Evolutionary conservation across 2,888 invertebrate species (phyloP), one percentile per base, ranked within the genome.

Genomic region (Microplitis manilae): DNA sequence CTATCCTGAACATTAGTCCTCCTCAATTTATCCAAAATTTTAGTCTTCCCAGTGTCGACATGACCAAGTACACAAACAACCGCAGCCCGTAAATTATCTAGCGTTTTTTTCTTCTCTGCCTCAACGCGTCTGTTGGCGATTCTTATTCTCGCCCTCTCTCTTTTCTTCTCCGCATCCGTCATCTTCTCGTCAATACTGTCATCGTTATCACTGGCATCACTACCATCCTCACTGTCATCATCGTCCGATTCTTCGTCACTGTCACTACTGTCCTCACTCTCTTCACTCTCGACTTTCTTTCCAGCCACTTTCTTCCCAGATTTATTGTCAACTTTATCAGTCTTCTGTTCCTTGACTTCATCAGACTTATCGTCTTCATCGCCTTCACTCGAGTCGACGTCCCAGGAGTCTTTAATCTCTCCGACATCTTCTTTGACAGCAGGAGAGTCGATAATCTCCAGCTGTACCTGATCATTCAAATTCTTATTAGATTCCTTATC

Each of bases 21-120:
- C 30, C 97, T 92, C 73, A 97, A 91, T 90, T 99, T 99, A 89
- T 99, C 99, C 75, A 99, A 91, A 87, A 99, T 98, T 91, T 99
- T 99, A 0, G 99, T 99, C 92, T 99, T 99, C 77, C 99, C 99
- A 0, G 99, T 99, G 91, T 99, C 99, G 71, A 99, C 99, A 90
- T 99, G 99, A 0, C 99, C 99, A 1, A 99, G 91, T 0, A 99
- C 99, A 89, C 99, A 99, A 1, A 99, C 98, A 1, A 99, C 98
- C 0, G 99, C 97, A 0, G 99, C 97, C 68, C 99, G 93, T 1
- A 99, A 92, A 65, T 93, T 92, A 73, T 96, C 95, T 0, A 92
- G 82, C 5, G 92, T 91, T 79, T 92, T 92, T 77, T 93, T 94
- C 83, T 94, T 93, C 83, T 95, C 95, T 6, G 94, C 94, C 59